Evolutionary conservation across 2,888 invertebrate species (phyloP), one percentile per base, ranked within the genome.

Genomic region (Camponotus fellah): DNA sequence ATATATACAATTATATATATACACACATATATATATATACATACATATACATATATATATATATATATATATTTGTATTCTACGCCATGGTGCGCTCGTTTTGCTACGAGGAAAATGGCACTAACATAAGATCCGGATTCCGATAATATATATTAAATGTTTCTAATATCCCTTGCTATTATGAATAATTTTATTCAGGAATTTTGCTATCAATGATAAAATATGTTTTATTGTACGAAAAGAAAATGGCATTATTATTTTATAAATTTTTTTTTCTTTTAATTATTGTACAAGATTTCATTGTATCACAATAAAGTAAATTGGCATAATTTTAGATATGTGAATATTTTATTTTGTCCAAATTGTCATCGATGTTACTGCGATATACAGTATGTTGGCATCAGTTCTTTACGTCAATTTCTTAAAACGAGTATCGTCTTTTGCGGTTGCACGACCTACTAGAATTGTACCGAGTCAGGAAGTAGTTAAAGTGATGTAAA

Each of bases 401-500:
- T 82, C 74, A 32, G 66, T 40, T 64, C 46, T 66, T 62, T 12
- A 49, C 65, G 32, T 60, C 43, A 75, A 72, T 85, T 86, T 75
- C 65, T 58, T 79, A 56, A 81, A 53, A 72, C 43, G 71, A 53
- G 43, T 66, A 58, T 56, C 84, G 82, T 88, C 46, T 77, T 69
- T 80, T 71, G 87, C 43, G 82, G 76, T 68, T 49, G 84, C 75
- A 82, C 82, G 85, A 87, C 77, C 81, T 80, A 80, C 83, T 75
- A 77, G 83, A 83, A 82, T 86, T 74, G 85, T 84, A 80, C 87
- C 71, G 66, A 76, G 88, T 71, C 89, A 90, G 91, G 90, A 91
- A 91, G 88, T 89, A 91, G 88, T 90, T 89, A 89, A 84, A 83
- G 88, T 91, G 93, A 93, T 92, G 89, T 92, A 92, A 84, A 83